Evolutionary conservation across 2,113 vertebrate genomes (phyloP).

Genomic region (Brienomyrus longianalis): DNA sequence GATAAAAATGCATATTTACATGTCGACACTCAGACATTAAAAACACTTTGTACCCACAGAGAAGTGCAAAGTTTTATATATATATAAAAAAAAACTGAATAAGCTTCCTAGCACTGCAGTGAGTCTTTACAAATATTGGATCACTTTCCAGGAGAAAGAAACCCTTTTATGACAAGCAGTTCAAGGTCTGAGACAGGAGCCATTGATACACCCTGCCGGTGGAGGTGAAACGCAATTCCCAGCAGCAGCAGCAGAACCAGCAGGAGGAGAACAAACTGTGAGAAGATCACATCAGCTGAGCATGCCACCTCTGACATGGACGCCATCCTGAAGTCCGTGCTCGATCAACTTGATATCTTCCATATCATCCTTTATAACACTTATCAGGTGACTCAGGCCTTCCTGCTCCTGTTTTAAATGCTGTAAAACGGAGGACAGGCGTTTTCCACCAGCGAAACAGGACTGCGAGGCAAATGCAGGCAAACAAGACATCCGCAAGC

Average conservation of each 20-base stretch:
- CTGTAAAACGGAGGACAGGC: constrained; percentile 49
- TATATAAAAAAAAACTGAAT: neutral
- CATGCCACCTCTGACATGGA: constrained; percentile 76
- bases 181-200: neutral
- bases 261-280: neutral
- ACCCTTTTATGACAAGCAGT: neutral
- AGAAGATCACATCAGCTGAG: constrained; percentile 67
- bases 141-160: neutral
- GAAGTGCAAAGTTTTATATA: neutral
- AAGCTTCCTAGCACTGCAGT: neutral
- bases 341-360: constrained; percentile 94
- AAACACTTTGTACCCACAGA: neutral
- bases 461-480: neutral
- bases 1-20: constrained; percentile 18
- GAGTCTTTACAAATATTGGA: neutral
- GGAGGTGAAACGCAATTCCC: neutral
- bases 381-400: constrained; percentile 88
- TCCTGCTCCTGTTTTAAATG: constrained; percentile 96
- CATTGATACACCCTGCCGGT: neutral
- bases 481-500: neutral
- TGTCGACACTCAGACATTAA: neutral
- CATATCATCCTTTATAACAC: constrained; percentile 91
- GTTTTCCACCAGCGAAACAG: neutral
- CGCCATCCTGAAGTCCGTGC: constrained; percentile 79
- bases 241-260: neutral